Percentiles rank a stretch among this genome's conserved stretches.
Conservation (phyloP, 2,888 invertebrate genomes). For the Troides helena region DNA sequence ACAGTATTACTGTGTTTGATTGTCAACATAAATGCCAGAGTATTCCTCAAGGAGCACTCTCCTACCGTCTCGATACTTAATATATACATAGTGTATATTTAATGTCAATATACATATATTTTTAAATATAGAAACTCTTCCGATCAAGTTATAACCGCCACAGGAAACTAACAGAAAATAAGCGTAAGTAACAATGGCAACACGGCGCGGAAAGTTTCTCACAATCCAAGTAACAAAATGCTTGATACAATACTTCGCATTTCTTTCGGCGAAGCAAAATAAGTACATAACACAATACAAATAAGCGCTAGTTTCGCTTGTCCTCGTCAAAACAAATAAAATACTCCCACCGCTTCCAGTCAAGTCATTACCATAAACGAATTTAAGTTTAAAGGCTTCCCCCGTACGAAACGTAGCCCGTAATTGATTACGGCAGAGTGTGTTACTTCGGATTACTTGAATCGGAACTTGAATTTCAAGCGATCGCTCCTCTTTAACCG, state of each 20-base stretch:
- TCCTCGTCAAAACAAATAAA: neutral
- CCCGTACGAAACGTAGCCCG: neutral
- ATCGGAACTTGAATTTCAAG: no score
- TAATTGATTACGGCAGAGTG: conserved; percentile 2
- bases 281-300: neutral
- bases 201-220: neutral
- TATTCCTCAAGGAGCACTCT: no score
- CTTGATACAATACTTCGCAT: neutral
- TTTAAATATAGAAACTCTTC: no score
- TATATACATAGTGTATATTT: no score
- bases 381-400: conserved; percentile 1
- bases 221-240: neutral
- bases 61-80: no score
- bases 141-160: no score
- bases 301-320: neutral
- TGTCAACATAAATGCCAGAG: no score
- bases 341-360: neutral
- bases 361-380: conserved; percentile 1
- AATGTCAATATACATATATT: no score
- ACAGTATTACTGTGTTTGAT: no score
- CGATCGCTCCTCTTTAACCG: no score
- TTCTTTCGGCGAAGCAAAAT: neutral
- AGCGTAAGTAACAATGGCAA: neutral
- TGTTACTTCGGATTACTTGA: neutral
- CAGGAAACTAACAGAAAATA: no score